Evolutionary conservation across 2,113 vertebrate genomes (phyloP).

Genomic region (Ceuthmochares aereus): DNA sequence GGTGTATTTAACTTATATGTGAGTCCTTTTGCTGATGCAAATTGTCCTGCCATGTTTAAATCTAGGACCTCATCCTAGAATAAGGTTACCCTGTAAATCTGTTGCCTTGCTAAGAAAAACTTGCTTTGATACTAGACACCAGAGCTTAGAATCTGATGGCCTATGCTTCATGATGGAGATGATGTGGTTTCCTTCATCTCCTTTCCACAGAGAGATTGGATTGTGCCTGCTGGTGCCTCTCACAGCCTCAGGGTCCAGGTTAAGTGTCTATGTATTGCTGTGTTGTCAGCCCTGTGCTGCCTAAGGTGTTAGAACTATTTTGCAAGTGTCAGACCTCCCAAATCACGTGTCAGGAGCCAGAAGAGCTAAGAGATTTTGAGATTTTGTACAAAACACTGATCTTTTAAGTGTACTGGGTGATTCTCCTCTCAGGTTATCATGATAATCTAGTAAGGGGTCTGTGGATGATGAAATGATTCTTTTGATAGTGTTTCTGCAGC

Average conservation of each 20-base stretch:
- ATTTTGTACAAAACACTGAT: background rate
- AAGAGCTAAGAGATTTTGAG: background rate
- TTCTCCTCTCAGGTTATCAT: background rate
- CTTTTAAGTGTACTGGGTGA: background rate
- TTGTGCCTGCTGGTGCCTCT: background rate
- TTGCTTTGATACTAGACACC: background rate
- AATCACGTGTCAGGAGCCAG: background rate
- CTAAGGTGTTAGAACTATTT: background rate
- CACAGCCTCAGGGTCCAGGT: background rate
- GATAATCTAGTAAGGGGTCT: background rate
- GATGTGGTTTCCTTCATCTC: background rate
- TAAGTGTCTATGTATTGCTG: background rate
- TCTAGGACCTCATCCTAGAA: background rate
- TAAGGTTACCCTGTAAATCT: background rate
- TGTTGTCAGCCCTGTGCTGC: background rate
- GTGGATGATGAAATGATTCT: background rate
- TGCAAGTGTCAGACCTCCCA: background rate
- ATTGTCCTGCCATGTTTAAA: background rate
- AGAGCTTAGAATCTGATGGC: background rate
- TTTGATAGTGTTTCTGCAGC: background rate
- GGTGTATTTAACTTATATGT: background rate
- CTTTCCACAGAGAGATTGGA: background rate
- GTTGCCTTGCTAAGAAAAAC: background rate
- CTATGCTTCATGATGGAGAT: background rate
- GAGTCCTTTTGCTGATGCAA: background rate